Evolutionary conservation across 1,140 invertebrate species (phyloP), one percentile per base, ranked within the genome.

Genomic region (Teleogryllus occipitalis): DNA sequence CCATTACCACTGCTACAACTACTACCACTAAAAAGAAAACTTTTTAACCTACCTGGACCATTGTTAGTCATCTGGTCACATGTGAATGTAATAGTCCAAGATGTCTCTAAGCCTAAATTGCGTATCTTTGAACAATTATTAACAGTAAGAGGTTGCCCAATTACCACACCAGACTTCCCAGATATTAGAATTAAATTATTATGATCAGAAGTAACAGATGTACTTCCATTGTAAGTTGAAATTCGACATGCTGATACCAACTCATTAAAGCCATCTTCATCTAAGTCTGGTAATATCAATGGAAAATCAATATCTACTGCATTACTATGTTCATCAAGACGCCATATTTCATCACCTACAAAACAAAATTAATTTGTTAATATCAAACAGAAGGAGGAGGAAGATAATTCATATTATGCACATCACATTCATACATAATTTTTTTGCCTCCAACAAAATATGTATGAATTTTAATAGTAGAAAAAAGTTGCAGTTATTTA

Each of bases 201-300:
- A 22, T 89, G 87, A 81, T 87, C 87, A 74, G 84, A 85, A 8
- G 72, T n/a, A 74, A 65, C 46, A 18, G 78, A 10, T 27, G 48
- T 7, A 18, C 18, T 48, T 18, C 54, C 12, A 78, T 18, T 21
- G 27, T 49, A 47, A 15, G 18, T 46, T 39, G 21, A 18, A 15
- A 80, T 48, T 14, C 79, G 76, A 27, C 79, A 82, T 48, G 85
- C 86, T 76, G 88, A 89, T 15, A 93, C 83, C 48, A 95, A 86
- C 82, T 94, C 93, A 82, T 89, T 87, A 1, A 92, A 87, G 77
- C 88, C 88, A 86, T 95, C 93, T 5, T 88, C 88, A 85, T 94
- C 89, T 39, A 93, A 86, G 84, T 95, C 93, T 48, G 91, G 90
- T 75, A 94, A 82, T n/a, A 92, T 83, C 15, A 93, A 83, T 2